A percentile compares a stretch with the other conserved stretches of the same genome.
phyloP scores from a whole-genome alignment of 2,888 invertebrate species.

The Aquatica leii region DNA sequence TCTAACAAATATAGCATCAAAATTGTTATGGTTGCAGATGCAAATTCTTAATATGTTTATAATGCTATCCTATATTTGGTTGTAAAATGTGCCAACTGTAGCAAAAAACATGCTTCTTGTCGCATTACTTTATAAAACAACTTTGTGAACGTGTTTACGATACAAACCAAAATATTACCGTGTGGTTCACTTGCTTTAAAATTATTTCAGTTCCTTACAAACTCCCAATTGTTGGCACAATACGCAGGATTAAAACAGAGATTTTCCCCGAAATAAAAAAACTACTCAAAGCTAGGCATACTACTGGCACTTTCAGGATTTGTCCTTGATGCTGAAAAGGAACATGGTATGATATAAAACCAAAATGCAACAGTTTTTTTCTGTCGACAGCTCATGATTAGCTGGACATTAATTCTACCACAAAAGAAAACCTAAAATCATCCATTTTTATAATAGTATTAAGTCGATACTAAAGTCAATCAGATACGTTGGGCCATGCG shows the following conservation, averaged over 20 bases:
- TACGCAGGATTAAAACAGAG: conserved; percentile 50
- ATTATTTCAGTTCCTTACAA: conserved; percentile 49
- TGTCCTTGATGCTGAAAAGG: conserved; percentile 23
- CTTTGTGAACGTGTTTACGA: conserved; percentile 45
- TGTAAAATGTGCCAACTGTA: conserved; percentile 48
- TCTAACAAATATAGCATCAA: conserved; percentile 52
- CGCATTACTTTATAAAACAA: conserved; percentile 44
- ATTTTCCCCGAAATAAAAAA: conserved; percentile 44
- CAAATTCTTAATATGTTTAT: conserved; percentile 47
- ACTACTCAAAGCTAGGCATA: neutral
- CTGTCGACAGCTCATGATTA: conserved; percentile 16
- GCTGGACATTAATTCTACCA: neutral
- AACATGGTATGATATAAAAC: conserved; percentile 22
- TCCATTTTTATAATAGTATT: too few relatives aligned
- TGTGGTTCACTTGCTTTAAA: conserved; percentile 49
- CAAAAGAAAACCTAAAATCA: too few relatives aligned
- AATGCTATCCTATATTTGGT: conserved; percentile 48
- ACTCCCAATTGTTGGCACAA: conserved; percentile 49
- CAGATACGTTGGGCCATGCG: too few relatives aligned
- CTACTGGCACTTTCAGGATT: conserved; percentile 26
- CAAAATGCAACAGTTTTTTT: conserved; percentile 33
- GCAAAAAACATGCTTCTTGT: conserved; percentile 43
- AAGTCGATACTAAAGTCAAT: too few relatives aligned
- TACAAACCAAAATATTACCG: conserved; percentile 43
- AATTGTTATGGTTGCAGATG: conserved; percentile 49